Percentiles rank a stretch among this genome's conserved stretches.
Evolutionary conservation across 2,888 invertebrate genomes (phyloP).

Genomic region (Malthinus seriepunctatus): DNA sequence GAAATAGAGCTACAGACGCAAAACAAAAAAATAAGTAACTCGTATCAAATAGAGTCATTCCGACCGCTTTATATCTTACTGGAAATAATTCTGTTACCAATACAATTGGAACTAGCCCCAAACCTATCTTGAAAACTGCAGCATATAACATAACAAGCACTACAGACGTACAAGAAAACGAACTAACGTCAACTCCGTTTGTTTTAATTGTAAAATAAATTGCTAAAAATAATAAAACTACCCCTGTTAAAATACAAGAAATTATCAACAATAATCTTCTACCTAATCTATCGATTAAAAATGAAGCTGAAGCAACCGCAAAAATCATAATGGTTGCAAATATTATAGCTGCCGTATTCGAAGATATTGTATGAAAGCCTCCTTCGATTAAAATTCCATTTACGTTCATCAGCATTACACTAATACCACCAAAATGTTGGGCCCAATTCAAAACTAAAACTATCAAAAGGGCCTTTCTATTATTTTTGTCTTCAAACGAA

Average conservation of each 20-base stretch:
- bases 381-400: conserved; percentile 23
- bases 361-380: conserved; percentile 18
- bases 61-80: not conserved
- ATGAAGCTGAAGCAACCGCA: conserved; percentile 8
- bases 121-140: not conserved
- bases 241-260: conserved; percentile 1
- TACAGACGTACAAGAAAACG: not conserved
- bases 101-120: not conserved
- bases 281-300: conserved; percentile 26
- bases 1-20: not conserved
- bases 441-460: conserved; percentile 17
- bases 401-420: conserved; percentile 18
- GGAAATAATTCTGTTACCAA: not conserved
- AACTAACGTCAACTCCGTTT: too few species aligned
- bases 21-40: not conserved
- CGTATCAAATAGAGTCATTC: not conserved
- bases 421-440: conserved; percentile 21
- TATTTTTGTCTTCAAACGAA: conserved; percentile 17
- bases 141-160: not conserved
- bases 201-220: too few species aligned
- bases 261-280: conserved; percentile 21
- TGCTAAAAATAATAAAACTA: not conserved
- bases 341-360: not conserved
- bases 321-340: too few species aligned
- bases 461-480: conserved; percentile 18